Conservation (phyloP, 1,140 invertebrate species). For the Rhopalosiphum maidis region DNA sequence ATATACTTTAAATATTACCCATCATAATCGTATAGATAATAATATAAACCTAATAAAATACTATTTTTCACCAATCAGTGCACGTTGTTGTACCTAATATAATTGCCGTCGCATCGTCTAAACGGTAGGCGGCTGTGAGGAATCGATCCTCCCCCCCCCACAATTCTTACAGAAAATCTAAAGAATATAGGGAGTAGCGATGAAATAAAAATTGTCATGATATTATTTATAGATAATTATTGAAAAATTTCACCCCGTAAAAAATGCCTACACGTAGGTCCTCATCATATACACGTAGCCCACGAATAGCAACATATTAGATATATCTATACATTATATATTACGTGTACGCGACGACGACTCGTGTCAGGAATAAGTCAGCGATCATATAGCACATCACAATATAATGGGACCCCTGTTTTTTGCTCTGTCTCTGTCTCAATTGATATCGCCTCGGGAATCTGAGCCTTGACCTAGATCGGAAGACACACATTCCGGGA, state of each 20-base stretch:
- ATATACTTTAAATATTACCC: background rate
- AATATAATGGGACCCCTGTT: background rate
- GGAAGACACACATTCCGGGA: conserved; percentile 23
- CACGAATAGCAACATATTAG: background rate
- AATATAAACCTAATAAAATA: background rate
- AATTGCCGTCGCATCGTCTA: background rate
- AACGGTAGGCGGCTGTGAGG: background rate
- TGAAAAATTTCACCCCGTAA: background rate
- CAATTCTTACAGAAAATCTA: no score
- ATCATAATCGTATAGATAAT: background rate
- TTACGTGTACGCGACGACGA: background rate
- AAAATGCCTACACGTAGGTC: background rate
- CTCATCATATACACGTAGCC: background rate
- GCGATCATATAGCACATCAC: background rate
- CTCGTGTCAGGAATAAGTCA: background rate
- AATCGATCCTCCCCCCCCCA: no score
- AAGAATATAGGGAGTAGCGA: background rate
- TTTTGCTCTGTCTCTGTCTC: conserved; percentile 24
- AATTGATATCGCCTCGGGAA: conserved; percentile 29
- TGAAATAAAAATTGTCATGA: background rate
- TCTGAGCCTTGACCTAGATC: conserved; percentile 45
- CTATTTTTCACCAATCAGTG: background rate
- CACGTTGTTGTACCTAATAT: no score
- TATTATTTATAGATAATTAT: background rate
- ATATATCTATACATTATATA: background rate